These are phyloP conservation scores for Drosophila stalkeri DNA, from an alignment of 2,888 invertebrate species.

Conservation along the genomic window DNA sequence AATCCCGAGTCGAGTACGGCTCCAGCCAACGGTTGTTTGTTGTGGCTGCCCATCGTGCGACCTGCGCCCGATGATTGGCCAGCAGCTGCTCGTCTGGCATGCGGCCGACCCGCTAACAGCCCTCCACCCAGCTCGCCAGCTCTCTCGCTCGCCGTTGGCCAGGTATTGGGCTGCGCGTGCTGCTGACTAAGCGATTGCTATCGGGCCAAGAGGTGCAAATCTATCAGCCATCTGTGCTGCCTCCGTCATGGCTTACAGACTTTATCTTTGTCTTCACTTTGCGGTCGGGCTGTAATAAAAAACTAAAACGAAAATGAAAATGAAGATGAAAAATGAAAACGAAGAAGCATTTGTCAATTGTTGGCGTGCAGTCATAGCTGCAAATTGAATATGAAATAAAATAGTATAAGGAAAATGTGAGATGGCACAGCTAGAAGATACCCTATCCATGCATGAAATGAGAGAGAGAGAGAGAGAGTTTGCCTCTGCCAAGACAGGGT, in stretches of 20 bases:
- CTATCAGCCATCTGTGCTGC: conserved; percentile 45
- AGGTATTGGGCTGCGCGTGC: conserved; percentile 4
- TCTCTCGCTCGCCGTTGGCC: not conserved
- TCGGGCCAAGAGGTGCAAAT: conserved; percentile 30
- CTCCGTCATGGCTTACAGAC: conserved; percentile 61
- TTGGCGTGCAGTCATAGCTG: conserved; percentile 61
- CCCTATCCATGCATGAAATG: not conserved
- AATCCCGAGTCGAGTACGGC: conserved; percentile 1
- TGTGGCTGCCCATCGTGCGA: conserved; percentile 24
- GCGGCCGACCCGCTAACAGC: not conserved
- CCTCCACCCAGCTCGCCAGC: not conserved
- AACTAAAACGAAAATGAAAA: too few relatives aligned
- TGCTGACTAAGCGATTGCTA: conserved; percentile 5
- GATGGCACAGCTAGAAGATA: not conserved
- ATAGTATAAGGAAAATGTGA: conserved; percentile 15
- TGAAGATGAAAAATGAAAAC: not conserved
- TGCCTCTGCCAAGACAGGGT: not conserved
- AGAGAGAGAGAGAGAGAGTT: too few relatives aligned
- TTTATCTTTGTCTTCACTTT: conserved; percentile 30
- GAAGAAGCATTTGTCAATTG: conserved; percentile 37
- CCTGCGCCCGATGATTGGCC: conserved; percentile 31
- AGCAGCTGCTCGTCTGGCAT: conserved; percentile 12
- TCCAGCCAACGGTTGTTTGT: conserved; percentile 41
- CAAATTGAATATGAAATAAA: conserved; percentile 57
- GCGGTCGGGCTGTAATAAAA: conserved; percentile 51